A percentile compares a stretch with the other conserved stretches of the same genome.
Conservation (phyloP, 2,113 vertebrate species). For the Ailurus styani region DNA sequence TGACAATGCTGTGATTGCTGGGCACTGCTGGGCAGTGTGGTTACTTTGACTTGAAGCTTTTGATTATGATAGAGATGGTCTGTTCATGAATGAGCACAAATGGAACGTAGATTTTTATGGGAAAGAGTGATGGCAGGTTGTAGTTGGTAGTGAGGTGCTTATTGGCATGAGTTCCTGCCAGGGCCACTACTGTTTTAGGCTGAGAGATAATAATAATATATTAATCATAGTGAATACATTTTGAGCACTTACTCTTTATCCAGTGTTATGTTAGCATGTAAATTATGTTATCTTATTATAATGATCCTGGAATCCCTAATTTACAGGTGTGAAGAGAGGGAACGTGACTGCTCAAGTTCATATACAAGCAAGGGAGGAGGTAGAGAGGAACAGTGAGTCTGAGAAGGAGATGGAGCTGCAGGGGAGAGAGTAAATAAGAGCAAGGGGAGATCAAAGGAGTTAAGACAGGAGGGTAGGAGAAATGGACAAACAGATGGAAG, state of each 20-base stretch:
- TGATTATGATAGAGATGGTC: neutral
- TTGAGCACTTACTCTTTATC: neutral
- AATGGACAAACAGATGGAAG: neutral
- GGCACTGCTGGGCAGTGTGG: neutral
- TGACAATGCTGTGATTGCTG: neutral
- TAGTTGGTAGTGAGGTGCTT: neutral
- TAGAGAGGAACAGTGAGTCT: neutral
- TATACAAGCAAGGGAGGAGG: neutral
- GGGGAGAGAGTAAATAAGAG: neutral
- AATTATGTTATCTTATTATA: neutral
- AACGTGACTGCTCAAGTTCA: neutral
- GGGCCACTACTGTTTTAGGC: neutral
- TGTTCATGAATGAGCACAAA: neutral
- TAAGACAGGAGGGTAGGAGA: neutral
- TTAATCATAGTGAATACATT: neutral
- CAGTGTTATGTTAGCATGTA: neutral
- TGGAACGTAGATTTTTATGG: neutral
- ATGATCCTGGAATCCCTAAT: neutral
- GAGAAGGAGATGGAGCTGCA: neutral
- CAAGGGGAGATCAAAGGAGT: neutral
- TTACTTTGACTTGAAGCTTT: neutral
- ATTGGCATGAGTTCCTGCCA: neutral
- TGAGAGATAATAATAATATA: neutral
- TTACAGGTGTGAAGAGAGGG: neutral
- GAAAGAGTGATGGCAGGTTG: neutral